Evolutionary conservation across 2,888 invertebrate species (phyloP), one percentile per base, ranked within the genome.

Genomic region (Sabellastarte sp.): DNA sequence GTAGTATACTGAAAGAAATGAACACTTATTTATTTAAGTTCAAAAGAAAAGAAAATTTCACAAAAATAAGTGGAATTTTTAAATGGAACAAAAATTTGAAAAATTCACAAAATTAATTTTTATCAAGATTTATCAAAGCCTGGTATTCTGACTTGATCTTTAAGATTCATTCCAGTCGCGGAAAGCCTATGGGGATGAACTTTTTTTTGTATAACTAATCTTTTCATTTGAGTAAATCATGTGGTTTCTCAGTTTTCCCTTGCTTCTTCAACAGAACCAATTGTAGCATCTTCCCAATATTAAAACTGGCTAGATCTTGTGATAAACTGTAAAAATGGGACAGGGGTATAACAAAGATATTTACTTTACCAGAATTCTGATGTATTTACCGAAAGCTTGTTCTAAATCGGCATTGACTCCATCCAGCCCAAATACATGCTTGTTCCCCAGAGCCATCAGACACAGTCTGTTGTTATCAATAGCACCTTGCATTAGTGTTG

Each of bases 371-470:
- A n/a, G n/a, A n/a, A n/a, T n/a, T n/a, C n/a, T n/a, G n/a, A n/a
- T n/a, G n/a, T n/a, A n/a, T n/a, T 71, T 68, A 82, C 82, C 72
- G 63, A 76, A 83, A 33, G 79, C 75, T 50, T 74, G 74, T 60
- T 78, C 77, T 50, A 63, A 59, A 61, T 81, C 79, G 0, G 56
- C 24, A 3, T 79, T 73, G 1, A 79, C 70, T 10, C 77, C 76
- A 67, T 82, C 82, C 29, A 81, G 66, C 3, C 81, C 82, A 64
- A 76, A 73, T 28, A 71, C 68, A 63, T 83, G 81, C 66, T 80
- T 81, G 64, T 81, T 77, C 20, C 73, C 83, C 20, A 83, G 74
- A 0, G 81, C 75, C 56, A 83, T 65, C 15, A 76, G 68, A 63
- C 79, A 76, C 3, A 81, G 66, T 15, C 79, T 68, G 63, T 83